Conservation (phyloP, 2,888 invertebrate species). For the Sipha maydis region DNA sequence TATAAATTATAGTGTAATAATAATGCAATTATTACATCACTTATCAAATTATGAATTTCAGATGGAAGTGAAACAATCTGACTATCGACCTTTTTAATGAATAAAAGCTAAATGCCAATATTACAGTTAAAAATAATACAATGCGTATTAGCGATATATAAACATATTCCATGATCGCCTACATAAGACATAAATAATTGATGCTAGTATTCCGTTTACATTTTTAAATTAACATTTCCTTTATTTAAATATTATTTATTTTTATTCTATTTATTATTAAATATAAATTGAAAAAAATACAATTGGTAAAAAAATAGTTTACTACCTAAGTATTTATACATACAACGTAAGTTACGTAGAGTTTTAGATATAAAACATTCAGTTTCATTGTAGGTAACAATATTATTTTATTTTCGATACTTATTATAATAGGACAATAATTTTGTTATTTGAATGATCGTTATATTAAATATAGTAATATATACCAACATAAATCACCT, state of each 20-base stretch:
- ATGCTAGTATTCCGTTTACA: background rate
- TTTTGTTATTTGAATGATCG: background rate
- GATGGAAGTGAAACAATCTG: background rate
- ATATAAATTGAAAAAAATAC: too few species aligned
- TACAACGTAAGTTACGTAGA: background rate
- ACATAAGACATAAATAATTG: background rate
- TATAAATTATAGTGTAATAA: background rate
- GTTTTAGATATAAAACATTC: background rate
- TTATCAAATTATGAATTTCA: slow-evolving; percentile 28
- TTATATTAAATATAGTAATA: background rate
- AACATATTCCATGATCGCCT: background rate
- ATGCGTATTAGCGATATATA: background rate
- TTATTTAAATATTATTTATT: background rate
- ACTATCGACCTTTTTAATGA: too few species aligned
- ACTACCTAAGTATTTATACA: background rate
- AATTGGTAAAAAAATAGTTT: background rate
- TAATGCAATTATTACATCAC: background rate
- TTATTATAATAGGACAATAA: background rate
- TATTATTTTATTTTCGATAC: too few species aligned
- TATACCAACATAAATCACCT: background rate
- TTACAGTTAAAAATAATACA: too few species aligned
- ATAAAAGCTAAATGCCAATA: too few species aligned
- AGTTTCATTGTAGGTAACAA: background rate
- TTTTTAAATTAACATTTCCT: background rate
- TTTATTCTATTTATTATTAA: too few species aligned